Base-by-base conservation (phyloP, 2,113 vertebrate species). In the Cynoglossus semilaevis region DNA sequence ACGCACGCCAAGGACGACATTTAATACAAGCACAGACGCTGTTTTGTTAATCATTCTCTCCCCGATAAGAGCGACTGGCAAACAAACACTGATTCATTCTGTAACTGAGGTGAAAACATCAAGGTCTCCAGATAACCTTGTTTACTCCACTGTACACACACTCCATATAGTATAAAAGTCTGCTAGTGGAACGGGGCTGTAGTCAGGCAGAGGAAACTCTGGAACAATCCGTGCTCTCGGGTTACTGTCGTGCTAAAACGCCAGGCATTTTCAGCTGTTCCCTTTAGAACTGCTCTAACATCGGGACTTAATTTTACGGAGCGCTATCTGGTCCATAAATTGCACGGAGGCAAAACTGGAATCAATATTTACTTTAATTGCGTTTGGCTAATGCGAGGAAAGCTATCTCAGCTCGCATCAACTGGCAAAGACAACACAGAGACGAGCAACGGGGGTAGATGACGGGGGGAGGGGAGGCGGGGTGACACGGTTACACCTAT, bases 281-380 rank as follows among this genome's bases (percentile, higher is more conserved):
- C 38, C 2, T 45, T 56, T 67, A 55, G 22, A 84, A 77, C 75
- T 75, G 44, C 51, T 53, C 43, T 68, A 49, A 66, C 52, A 74
- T 77, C 66, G 44, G 67, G 15, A 18, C 36, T 37, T 55, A 68
- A 57, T 67, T 76, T 67, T 43, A 44, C 68, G 46, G 47, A 67
- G 47, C 17, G 18, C 57, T 78, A 67, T 80, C 73, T 63, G 51
- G 47, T 38, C 54, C 6, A 54, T 70, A 73, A 71, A 79, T 72
- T 65, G 74, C 63, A 16, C 7, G 10, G 58, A 70, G 59, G 63
- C 29, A 48, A 80, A 80, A 83, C 72, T 67, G 77, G 80, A 81
- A 84, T 83, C 79, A 74, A 83, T 81, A 83, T 82, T 79, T 83
- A 69, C 65, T 61, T 74, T 83, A 79, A 81, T 70, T 74, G 68